Base-by-base conservation (phyloP, 2,888 invertebrate species). In the Thymelicus lineola region DNA sequence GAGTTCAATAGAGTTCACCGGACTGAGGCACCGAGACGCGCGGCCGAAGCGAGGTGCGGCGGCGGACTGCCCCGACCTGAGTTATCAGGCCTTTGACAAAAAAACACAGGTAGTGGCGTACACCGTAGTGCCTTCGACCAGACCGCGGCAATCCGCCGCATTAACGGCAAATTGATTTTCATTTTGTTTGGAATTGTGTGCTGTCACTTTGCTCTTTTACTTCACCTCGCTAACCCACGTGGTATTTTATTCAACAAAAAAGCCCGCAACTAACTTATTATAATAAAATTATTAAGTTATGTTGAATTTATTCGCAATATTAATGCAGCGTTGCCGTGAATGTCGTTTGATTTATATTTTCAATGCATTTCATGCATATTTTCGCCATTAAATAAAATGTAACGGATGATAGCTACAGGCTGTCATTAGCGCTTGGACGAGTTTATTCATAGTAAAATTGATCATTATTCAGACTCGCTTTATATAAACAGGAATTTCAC, bases 1-100 rank as follows among this genome's bases (percentile, higher is more conserved):
- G 72, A 67, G 60, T 65, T 64, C 70, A 64, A 55, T 15, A 61
- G 68, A 66, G 61, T 70, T 65, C 65, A 59, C 57, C 69, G 57
- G 45, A 15, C 15, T n/a, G 35, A 50, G 66, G 61, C 42, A 38
- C 70, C 66, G 69, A 71, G 75, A 83, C 92, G 91, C 86, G 88
- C 90, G 86, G 75, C 78, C 83, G 74, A 72, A 76, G 73, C 86
- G 89, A 86, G 82, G 79, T 76, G 84, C 88, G 87, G 85, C 78
- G 80, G 81, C 86, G 83, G 85, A 91, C 92, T 91, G 89, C 80
- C 84, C 81, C 81, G 86, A 87, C 86, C 88, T 79, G 80, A 75
- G 79, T 80, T 82, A 81, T 84, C 86, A 83, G 85, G 86, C 86
- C 87, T 86, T 87, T 87, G 86, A 86, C 86, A 86, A 90, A 88